Evolutionary conservation across 2,113 vertebrate genomes (phyloP).

Genomic region (Tapirus terrestris): DNA sequence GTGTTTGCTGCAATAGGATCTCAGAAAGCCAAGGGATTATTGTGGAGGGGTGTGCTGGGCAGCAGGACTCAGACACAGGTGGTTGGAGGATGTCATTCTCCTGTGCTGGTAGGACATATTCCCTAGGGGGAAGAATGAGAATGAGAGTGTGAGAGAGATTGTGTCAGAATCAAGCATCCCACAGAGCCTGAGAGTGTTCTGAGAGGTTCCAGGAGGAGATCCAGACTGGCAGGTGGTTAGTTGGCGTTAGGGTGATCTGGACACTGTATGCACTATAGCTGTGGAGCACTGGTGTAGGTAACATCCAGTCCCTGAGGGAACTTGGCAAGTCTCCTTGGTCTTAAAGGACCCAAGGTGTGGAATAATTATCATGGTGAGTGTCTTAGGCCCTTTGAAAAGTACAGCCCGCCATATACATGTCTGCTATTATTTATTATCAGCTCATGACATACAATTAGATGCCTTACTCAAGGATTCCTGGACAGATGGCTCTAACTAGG

Average conservation of each 20-base stretch:
- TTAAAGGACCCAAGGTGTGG: not conserved
- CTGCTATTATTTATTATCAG: not conserved
- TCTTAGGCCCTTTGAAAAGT: not conserved
- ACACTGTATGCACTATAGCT: not conserved
- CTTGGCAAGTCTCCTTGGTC: not conserved
- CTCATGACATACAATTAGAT: not conserved
- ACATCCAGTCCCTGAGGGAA: not conserved
- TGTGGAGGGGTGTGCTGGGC: too few species aligned
- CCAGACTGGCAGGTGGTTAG: not conserved
- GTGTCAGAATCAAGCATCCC: too few species aligned
- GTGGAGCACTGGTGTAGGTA: not conserved
- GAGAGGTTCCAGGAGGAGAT: not conserved
- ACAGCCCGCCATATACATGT: rapidly evolving
- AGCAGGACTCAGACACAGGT: not conserved
- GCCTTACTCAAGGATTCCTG: not conserved
- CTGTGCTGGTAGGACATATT: not conserved
- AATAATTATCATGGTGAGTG: not conserved
- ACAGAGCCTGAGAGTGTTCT: not conserved
- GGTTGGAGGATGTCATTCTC: not conserved
- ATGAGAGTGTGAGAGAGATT: not conserved
- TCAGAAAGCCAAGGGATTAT: not conserved
- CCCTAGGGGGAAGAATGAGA: not conserved
- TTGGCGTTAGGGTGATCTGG: not conserved
- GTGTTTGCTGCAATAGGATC: not conserved
- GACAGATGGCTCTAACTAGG: not conserved